Base-by-base conservation (phyloP, 2,888 invertebrate genomes). In the Siphlonurus alternatus region DNA sequence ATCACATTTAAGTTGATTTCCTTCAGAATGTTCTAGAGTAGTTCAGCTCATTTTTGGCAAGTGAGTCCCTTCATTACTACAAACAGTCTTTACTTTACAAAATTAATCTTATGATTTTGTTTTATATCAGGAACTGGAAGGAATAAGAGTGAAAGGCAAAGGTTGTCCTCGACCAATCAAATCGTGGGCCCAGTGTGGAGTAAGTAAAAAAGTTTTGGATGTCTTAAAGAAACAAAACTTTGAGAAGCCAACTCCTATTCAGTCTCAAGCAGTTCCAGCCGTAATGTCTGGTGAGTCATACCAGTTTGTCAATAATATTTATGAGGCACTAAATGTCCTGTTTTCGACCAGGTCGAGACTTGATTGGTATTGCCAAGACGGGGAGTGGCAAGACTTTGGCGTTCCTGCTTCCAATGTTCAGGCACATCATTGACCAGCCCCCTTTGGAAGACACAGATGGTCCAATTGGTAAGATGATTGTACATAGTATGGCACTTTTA, bases 321-420 rank as follows among this genome's bases (percentile, higher is more conserved):
- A 7, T 25, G 10, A 59, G 10, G 10, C n/a, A 20, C 20, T 59
- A 59, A 10, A n/a, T 59, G 18, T n/a, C 15, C 15, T 2, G 2
- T 67, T 25, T 38, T 59, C 64, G 64, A 67, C 18, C 64, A 70
- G 74, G 75, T 2, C 84, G 97, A 65, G 97, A 99, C 77, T 79
- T 99, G 66, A 99, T 99, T 72, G 98, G 98, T 64, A 99, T 99
- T 74, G 99, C 99, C 1, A 99, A 99, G 78, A 99, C 99, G 0
- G 98, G 98, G 59, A 95, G 95, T 73, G 99, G 99, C 38, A 99
- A 99, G 79, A 99, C 99, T 1, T 77, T 99, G 62, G 99, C 98
- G 0, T 99, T 99, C 76, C 84, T 99, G 65, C 77, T 99, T 65
- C 99, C 99, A 0, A 95, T 99, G 96, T 93, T 99, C 77, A 76